Percentiles rank a stretch among this genome's conserved stretches.
phyloP scores from a whole-genome alignment of 2,797 vertebrate species.

The Petrocephalus sullivani region DNA sequence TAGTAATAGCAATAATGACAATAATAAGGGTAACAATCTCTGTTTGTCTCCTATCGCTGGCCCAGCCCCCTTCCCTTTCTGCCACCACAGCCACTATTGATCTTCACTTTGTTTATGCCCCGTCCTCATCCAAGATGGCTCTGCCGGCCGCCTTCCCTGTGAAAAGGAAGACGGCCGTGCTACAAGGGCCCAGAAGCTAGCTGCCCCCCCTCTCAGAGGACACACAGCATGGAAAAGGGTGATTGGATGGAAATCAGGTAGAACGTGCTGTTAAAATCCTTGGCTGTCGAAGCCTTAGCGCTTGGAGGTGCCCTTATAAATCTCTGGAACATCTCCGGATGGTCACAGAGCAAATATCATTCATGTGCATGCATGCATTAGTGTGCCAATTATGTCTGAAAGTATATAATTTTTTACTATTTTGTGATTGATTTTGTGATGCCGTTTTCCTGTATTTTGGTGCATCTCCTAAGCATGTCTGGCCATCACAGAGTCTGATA shows the following conservation, averaged over 20 bases:
- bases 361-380: not conserved
- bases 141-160: not conserved
- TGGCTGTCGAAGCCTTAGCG: not conserved
- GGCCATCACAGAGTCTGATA: not conserved
- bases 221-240: not conserved
- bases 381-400: not conserved
- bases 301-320: not conserved
- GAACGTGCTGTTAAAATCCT: not conserved
- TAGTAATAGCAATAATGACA: not conserved
- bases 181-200: not conserved
- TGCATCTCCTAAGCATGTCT: not conserved
- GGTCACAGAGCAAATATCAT: not conserved
- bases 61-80: not conserved
- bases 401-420: not conserved
- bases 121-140: conserved; percentile 1
- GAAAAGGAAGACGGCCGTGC: not conserved
- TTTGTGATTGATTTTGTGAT: not conserved
- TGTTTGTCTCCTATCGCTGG: not conserved
- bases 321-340: not conserved
- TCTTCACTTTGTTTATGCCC: not conserved
- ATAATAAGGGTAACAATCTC: not conserved
- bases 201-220: not conserved
- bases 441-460: not conserved
- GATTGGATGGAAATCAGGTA: not conserved
- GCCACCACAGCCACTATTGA: not conserved